These are phyloP conservation scores for Pachyuromys duprasi DNA, from an alignment of 2,797 vertebrate species.

Conservation along the genomic window DNA sequence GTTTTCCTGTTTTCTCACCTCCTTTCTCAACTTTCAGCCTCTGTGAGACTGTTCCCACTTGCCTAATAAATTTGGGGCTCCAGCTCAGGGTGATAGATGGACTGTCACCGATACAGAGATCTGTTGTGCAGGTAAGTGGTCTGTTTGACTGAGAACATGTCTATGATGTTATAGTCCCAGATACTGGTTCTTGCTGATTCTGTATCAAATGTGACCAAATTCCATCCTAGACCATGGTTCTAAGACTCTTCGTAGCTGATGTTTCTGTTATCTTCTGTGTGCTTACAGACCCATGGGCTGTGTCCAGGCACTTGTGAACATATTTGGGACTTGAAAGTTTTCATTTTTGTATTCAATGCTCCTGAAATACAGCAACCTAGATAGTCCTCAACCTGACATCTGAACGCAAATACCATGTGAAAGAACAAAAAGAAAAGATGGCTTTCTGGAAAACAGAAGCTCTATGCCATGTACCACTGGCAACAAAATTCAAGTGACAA, in stretches of 20 bases:
- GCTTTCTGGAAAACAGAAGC: background rate
- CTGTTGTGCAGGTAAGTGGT: background rate
- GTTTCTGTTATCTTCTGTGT: conserved; percentile 24
- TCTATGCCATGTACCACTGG: background rate
- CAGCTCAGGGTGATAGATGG: background rate
- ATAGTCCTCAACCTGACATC: background rate
- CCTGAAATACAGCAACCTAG: background rate
- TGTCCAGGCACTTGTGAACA: background rate
- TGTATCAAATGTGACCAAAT: conserved; percentile 23
- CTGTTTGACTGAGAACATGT: background rate
- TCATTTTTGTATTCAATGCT: background rate
- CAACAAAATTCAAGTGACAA: background rate
- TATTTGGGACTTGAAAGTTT: background rate
- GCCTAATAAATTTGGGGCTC: background rate
- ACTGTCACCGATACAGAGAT: background rate
- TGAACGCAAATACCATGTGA: background rate
- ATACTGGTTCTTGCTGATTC: background rate
- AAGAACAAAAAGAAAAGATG: background rate
- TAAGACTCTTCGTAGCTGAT: conserved; percentile 7
- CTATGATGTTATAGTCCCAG: background rate
- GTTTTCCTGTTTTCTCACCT: background rate
- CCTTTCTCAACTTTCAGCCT: background rate
- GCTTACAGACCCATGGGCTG: background rate
- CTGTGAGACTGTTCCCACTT: background rate
- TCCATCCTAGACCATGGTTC: background rate